Percentiles rank a stretch among this genome's conserved stretches.
Evolutionary conservation across 2,888 invertebrate species (phyloP).

Genomic region (Pomacea canaliculata): DNA sequence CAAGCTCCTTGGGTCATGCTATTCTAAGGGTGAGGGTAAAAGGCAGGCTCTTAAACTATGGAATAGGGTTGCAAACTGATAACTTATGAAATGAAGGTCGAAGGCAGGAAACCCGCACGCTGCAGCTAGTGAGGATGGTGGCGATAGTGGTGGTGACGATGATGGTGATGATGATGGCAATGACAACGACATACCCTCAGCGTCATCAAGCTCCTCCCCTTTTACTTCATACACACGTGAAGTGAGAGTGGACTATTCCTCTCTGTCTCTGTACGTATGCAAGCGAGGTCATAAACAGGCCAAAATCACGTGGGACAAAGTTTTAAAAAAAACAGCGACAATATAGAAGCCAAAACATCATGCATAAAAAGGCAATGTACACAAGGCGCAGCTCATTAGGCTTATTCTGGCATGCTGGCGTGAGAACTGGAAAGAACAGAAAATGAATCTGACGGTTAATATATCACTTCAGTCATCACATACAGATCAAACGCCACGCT

Average conservation of each 20-base stretch:
- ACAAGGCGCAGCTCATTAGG: background rate
- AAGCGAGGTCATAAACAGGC: background rate
- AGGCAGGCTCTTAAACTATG: no score
- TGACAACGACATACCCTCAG: slow-evolving; percentile 20
- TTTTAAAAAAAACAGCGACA: background rate
- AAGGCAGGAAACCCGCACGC: no score
- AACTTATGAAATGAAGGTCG: no score
- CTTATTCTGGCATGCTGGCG: background rate
- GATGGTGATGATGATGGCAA: background rate
- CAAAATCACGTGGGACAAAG: background rate
- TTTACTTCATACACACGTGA: background rate
- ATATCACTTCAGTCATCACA: no score
- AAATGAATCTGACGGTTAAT: background rate
- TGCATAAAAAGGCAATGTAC: background rate
- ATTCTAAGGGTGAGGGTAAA: no score
- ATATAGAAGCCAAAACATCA: background rate
- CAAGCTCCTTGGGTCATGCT: no score
- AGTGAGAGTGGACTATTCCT: background rate
- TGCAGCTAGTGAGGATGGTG: no score
- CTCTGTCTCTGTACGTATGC: slow-evolving; percentile 12
- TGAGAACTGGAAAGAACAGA: no score
- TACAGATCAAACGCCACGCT: no score
- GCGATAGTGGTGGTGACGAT: background rate
- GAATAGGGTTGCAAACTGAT: no score
- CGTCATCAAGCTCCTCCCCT: background rate